Base-by-base conservation (phyloP, 2,888 invertebrate genomes). In the Euzophera pinguis region DNA sequence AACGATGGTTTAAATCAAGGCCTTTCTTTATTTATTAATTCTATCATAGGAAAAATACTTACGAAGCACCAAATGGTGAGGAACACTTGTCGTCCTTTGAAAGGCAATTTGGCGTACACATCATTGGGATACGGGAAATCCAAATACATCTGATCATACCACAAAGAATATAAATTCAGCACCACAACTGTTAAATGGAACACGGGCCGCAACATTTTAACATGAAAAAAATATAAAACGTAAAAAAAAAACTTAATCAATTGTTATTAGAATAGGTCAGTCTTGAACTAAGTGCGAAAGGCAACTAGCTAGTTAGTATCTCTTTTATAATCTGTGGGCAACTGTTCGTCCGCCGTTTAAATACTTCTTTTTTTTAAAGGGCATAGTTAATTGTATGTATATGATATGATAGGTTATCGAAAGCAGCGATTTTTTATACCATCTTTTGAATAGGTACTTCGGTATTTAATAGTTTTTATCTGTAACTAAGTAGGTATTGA, bases 61-160 rank as follows among this genome's bases (percentile, higher is more conserved):
- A 55, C 55, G 17, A 53, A 55, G 16, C 53, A 50, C 55, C 55
- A 55, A 3, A 55, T 55, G 2, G 55, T 55, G n/a, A 55, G 27
- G 27, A 55, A 55, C 29, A 53, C 12, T 3, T 22, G 22, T 6
- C 55, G 50, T 6, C 41, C 53, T 43, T 43, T 53, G 10, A 55
- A 50, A 5, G 55, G 53, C 13, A 53, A n/a, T 1, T 27, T 9
- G n/a, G 53, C 42, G 9, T 52, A 52, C 10, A 29, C 39, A 14
- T 49, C 34, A 7, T 49, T 35, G 5, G 52, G 38, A 10, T 47
- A 45, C 2, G 55, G 55, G 9, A 55, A 34, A 14, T 22, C 43
- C 29, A 55, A 45, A 52, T 55, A 41, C n/a, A 13, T 32, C n/a
- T 55, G 55, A 37, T 55, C 55, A 45, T 55, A 55, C 37, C 37